Conservation (phyloP, 2,888 invertebrate species). For the Chrysolina americana region DNA sequence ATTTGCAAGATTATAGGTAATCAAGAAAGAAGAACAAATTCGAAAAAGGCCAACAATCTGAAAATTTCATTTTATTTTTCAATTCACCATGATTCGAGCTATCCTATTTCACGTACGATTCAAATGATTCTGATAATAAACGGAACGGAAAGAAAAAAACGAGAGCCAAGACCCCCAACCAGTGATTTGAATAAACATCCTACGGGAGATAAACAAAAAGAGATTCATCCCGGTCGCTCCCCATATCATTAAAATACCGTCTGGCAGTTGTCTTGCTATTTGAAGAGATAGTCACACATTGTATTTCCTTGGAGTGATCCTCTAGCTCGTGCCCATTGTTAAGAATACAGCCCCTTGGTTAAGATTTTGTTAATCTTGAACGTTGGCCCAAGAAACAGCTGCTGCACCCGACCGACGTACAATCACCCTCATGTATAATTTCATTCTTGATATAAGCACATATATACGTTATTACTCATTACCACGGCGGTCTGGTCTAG, state of each 20-base stretch:
- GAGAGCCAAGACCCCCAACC: constrained; percentile 11
- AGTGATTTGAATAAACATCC: constrained; percentile 32
- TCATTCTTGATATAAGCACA: constrained; percentile 45
- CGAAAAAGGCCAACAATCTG: not conserved
- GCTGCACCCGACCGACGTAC: constrained; percentile 39
- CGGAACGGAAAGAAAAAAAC: constrained; percentile 23
- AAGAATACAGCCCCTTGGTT: constrained; percentile 47
- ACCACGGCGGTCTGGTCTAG: constrained; percentile 28
- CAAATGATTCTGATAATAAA: not conserved
- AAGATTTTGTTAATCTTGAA: constrained; percentile 53
- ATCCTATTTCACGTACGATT: not conserved
- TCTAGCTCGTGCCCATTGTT: constrained; percentile 57
- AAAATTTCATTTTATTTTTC: not conserved
- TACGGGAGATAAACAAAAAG: constrained; percentile 28
- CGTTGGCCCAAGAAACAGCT: constrained; percentile 50
- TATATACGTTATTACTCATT: constrained; percentile 41
- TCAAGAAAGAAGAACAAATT: no score
- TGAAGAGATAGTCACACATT: constrained; percentile 48
- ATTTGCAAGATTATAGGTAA: no score
- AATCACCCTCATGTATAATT: constrained; percentile 49
- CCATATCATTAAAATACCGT: constrained; percentile 28
- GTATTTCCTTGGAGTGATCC: constrained; percentile 43
- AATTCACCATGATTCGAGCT: not conserved
- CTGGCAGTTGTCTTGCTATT: constrained; percentile 47
- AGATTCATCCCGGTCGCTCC: constrained; percentile 20